A percentile compares a stretch with the other conserved stretches of the same genome.
These are phyloP conservation scores for Apodemus speciosus DNA, from an alignment of 2,113 vertebrate species.

Conservation along the genomic window DNA sequence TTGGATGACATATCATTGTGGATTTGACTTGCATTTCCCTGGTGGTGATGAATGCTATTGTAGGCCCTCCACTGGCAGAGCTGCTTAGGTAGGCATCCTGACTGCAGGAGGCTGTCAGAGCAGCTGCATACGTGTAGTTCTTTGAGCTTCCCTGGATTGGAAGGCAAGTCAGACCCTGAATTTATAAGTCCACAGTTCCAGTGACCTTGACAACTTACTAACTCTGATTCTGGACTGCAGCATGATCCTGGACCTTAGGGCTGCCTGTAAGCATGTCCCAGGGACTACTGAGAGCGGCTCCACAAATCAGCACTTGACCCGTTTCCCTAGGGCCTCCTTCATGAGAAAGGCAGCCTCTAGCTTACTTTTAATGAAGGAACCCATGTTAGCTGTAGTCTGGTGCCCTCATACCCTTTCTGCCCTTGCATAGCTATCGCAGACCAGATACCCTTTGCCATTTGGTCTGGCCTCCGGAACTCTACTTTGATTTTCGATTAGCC, in stretches of 20 bases:
- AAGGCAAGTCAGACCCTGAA: not conserved
- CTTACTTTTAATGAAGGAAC: not conserved
- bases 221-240: not conserved
- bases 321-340: not conserved
- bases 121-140: not conserved
- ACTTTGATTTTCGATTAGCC: conserved; percentile 41
- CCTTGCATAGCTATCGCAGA: not conserved
- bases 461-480: conserved; percentile 19
- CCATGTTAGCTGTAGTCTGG: not conserved
- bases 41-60: not conserved
- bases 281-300: fast-evolving
- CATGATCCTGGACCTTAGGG: not conserved
- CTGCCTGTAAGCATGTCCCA: not conserved
- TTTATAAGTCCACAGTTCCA: not conserved
- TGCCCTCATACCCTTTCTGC: not conserved
- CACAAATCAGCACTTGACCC: fast-evolving
- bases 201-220: not conserved
- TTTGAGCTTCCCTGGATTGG: not conserved
- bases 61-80: not conserved
- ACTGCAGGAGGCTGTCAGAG: not conserved
- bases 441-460: not conserved
- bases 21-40: not conserved
- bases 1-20: not conserved
- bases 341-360: not conserved
- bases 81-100: not conserved